Percentiles rank a stretch among this genome's conserved stretches.
Evolutionary conservation across 2,113 vertebrate species (phyloP).

Genomic region (Actenoides lindsayi): DNA sequence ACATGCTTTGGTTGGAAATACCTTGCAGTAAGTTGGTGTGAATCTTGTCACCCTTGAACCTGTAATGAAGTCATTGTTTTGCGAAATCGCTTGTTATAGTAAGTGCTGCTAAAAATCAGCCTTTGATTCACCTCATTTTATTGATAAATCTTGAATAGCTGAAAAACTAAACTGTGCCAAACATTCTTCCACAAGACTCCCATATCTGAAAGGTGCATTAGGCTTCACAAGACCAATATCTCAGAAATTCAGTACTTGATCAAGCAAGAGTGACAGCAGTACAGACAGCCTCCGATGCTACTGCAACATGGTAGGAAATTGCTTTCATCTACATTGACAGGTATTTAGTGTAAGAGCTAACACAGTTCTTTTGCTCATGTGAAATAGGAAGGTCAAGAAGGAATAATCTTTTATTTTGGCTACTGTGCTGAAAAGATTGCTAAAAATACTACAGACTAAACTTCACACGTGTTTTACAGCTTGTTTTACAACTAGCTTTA

Average conservation of each 20-base stretch:
- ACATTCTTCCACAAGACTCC: background rate
- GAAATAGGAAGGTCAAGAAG: background rate
- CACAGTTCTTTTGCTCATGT: background rate
- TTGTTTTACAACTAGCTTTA: background rate
- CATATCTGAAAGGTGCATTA: background rate
- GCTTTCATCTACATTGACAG: background rate
- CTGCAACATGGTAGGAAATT: background rate
- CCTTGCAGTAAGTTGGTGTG: background rate
- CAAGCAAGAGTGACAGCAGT: background rate
- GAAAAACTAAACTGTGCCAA: too few species aligned
- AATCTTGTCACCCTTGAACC: background rate
- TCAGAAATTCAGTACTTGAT: background rate
- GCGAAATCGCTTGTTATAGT: background rate
- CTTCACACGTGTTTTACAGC: background rate
- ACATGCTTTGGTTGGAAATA: background rate
- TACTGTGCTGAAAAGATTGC: background rate
- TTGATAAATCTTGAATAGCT: background rate
- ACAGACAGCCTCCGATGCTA: background rate
- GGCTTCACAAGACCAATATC: background rate
- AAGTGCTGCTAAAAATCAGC: too few species aligned
- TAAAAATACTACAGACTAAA: background rate
- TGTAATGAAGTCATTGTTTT: background rate
- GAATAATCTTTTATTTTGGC: background rate
- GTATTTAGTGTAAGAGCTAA: background rate
- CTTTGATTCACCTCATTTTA: background rate